Evolutionary conservation across 2,113 vertebrate species (phyloP).

Genomic region (Entelurus aequoreus): DNA sequence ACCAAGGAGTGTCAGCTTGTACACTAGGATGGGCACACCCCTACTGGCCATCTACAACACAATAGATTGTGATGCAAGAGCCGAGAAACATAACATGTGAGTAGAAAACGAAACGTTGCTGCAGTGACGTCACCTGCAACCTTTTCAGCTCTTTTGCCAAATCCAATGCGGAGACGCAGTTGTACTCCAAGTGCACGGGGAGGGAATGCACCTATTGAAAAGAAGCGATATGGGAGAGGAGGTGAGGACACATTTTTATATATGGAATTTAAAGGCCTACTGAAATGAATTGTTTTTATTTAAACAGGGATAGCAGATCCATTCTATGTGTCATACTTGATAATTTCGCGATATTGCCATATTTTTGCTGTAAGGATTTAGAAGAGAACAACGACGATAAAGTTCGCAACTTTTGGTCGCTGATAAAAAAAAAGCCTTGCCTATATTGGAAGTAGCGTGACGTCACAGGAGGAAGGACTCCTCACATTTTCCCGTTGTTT

Average conservation of each 20-base stretch:
- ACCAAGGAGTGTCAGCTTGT: conserved; percentile 44
- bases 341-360: too few species aligned
- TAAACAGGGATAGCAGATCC: too few species aligned
- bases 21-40: conserved; percentile 59
- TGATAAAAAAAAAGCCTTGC: too few species aligned
- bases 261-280: background rate
- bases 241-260: background rate
- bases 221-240: conserved; percentile 6
- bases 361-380: too few species aligned
- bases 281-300: too few species aligned
- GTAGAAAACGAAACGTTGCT: background rate
- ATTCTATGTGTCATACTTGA: too few species aligned
- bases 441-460: too few species aligned
- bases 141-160: conserved; percentile 60
- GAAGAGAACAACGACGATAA: too few species aligned
- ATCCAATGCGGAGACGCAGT: conserved; percentile 60
- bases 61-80: background rate
- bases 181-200: conserved; percentile 75
- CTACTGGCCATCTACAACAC: conserved; percentile 49
- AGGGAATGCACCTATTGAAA: conserved; percentile 79
- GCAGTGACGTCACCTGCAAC: conserved; percentile 69
- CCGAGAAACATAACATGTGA: background rate
- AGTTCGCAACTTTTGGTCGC: too few species aligned
- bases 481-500: too few species aligned
- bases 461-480: too few species aligned